These are phyloP conservation scores for Drosophila fulvimacula DNA, from an alignment of 2,888 invertebrate genomes.

Conservation along the genomic window DNA sequence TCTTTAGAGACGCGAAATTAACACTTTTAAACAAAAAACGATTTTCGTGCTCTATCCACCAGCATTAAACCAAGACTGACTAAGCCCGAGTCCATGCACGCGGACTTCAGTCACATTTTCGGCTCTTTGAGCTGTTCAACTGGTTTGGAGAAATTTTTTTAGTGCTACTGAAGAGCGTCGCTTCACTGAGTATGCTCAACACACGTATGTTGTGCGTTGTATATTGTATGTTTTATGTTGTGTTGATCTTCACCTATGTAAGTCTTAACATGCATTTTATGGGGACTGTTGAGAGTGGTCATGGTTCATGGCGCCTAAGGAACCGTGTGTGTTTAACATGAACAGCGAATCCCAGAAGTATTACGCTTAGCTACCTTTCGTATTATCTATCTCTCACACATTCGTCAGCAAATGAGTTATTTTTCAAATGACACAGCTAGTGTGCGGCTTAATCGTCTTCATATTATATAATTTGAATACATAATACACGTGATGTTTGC, in stretches of 20 bases:
- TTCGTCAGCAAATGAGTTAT: constrained; percentile 4
- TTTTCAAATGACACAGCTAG: constrained; percentile 8
- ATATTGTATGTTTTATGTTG: constrained; percentile 20
- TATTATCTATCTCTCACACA: constrained; percentile 2
- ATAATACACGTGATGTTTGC: constrained; percentile 2
- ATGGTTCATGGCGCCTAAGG: constrained; percentile 46
- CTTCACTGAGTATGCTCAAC: constrained; percentile 32
- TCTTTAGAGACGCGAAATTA: constrained; percentile 7
- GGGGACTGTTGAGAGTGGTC: constrained; percentile 46
- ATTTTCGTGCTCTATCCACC: constrained; percentile 19
- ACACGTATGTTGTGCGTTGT: constrained; percentile 15
- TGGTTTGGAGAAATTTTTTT: constrained; percentile 60
- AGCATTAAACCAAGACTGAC: constrained; percentile 45
- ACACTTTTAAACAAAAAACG: constrained; percentile 13
- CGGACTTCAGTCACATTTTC: constrained; percentile 39
- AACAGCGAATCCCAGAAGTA: constrained; percentile 37
- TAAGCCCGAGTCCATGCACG: constrained; percentile 19
- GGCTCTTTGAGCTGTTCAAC: constrained; percentile 54
- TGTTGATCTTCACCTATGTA: constrained; percentile 26
- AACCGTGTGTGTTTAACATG: constrained; percentile 21
- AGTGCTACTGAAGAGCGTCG: constrained; percentile 44
- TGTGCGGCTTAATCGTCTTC: background rate
- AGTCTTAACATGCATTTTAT: constrained; percentile 12
- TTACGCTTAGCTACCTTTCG: constrained; percentile 22
- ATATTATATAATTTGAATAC: constrained; percentile 12